Conservation (phyloP, 1,140 invertebrate species). For the Tenebrio molitor region DNA sequence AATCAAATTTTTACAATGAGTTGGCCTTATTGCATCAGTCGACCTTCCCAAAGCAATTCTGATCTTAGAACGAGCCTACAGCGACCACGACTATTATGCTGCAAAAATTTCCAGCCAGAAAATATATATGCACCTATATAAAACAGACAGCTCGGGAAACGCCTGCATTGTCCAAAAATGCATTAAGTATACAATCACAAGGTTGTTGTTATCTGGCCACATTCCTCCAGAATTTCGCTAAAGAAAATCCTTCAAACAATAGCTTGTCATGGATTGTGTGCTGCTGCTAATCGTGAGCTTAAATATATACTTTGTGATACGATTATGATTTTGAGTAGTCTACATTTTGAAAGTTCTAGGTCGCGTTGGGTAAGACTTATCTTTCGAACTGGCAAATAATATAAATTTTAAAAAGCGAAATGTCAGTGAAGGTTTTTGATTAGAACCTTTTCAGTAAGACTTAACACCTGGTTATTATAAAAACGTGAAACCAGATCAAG, state of each 20-base stretch:
- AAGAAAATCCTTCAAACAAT: neutral
- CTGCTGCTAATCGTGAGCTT: neutral
- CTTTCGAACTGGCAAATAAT: conserved; percentile 11
- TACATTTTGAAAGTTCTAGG: conserved; percentile 30
- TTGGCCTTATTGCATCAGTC: conserved; percentile 23
- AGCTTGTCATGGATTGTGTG: conserved; percentile 4
- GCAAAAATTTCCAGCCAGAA: neutral
- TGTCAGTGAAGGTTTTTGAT: conserved; percentile 19
- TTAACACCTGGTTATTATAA: conserved; percentile 5
- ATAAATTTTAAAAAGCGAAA: conserved; percentile 23
- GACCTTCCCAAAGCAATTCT: conserved; percentile 35
- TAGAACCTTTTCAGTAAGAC: conserved; percentile 17
- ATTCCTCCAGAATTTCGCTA: neutral
- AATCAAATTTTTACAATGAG: conserved; percentile 37
- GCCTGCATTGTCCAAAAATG: conserved; percentile 1
- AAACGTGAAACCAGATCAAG: neutral
- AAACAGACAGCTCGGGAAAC: conserved; percentile 4
- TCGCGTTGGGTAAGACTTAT: conserved; percentile 12
- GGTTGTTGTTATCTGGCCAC: neutral
- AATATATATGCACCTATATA: too few species aligned
- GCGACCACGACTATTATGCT: conserved; percentile 9
- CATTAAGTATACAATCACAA: neutral
- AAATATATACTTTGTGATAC: conserved; percentile 1
- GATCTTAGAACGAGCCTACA: conserved; percentile 13
- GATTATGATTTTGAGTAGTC: conserved; percentile 9